Evolutionary conservation across 1,140 invertebrate species (phyloP).

Genomic region (Cotesia chilonis): DNA sequence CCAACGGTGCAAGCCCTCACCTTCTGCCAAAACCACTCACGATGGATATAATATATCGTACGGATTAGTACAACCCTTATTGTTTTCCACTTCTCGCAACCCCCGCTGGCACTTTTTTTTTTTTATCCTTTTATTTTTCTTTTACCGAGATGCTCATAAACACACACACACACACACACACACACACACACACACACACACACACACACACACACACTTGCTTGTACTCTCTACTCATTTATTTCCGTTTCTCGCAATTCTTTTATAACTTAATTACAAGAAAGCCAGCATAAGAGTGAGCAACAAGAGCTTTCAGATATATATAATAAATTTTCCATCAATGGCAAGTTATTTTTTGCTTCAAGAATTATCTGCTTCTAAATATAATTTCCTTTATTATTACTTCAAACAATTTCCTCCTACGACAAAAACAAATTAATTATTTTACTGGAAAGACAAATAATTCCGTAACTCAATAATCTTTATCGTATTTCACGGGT

Average conservation of each 20-base stretch:
- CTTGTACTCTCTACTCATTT: neutral
- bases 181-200: neutral
- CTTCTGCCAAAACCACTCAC: constrained; percentile 60
- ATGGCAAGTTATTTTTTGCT: constrained; percentile 54
- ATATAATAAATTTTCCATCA: constrained; percentile 64
- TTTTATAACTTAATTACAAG: constrained; percentile 65
- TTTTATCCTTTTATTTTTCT: neutral
- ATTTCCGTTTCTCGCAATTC: constrained; percentile 9
- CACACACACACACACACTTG: neutral
- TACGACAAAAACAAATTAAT: no score
- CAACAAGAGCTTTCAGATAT: constrained; percentile 47
- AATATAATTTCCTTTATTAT: constrained; percentile 13
- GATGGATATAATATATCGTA: constrained; percentile 63
- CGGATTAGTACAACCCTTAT: constrained; percentile 63
- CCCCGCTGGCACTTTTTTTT: constrained; percentile 29
- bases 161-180: neutral
- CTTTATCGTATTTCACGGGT: no score
- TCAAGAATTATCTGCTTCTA: constrained; percentile 48
- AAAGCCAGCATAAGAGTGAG: constrained; percentile 54
- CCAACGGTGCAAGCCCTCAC: constrained; percentile 34
- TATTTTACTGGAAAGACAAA: neutral
- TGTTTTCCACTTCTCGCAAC: constrained; percentile 61
- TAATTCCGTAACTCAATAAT: neutral
- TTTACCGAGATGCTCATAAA: neutral
- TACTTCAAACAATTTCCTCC: no score